Conservation (phyloP, 2,888 invertebrate genomes). For the Synergus japonicus region DNA sequence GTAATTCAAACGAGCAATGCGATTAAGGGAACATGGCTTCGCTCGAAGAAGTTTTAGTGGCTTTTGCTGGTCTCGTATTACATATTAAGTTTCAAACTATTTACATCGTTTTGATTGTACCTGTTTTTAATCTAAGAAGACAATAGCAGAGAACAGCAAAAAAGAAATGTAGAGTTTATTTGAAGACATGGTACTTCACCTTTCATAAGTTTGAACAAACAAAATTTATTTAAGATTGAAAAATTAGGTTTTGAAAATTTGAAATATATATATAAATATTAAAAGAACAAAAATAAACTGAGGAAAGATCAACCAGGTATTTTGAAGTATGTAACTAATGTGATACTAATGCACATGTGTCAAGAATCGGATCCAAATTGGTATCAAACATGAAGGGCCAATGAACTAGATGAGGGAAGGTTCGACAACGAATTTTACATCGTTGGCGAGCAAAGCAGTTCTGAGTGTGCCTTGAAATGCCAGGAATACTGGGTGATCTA, state of each 20-base stretch:
- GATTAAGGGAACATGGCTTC: conserved; percentile 64
- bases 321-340: background rate
- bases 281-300: background rate
- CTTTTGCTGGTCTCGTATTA: conserved; percentile 1
- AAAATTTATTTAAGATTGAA: too few relatives aligned
- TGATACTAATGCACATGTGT: background rate
- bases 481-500: conserved; percentile 44
- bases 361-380: background rate
- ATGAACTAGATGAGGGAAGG: conserved; percentile 21
- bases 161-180: background rate
- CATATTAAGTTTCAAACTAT: background rate
- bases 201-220: too few relatives aligned
- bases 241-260: too few relatives aligned
- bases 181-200: too few relatives aligned
- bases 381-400: conserved; percentile 16
- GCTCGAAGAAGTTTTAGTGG: background rate
- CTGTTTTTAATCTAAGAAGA: background rate
- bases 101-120: background rate
- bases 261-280: background rate
- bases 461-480: conserved; percentile 38
- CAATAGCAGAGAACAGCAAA: background rate
- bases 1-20: conserved; percentile 60
- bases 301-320: background rate
- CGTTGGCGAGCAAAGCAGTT: conserved; percentile 30
- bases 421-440: conserved; percentile 25